These are phyloP conservation scores for Drosophila algonquin DNA, from an alignment of 2,888 invertebrate species.

Conservation along the genomic window DNA sequence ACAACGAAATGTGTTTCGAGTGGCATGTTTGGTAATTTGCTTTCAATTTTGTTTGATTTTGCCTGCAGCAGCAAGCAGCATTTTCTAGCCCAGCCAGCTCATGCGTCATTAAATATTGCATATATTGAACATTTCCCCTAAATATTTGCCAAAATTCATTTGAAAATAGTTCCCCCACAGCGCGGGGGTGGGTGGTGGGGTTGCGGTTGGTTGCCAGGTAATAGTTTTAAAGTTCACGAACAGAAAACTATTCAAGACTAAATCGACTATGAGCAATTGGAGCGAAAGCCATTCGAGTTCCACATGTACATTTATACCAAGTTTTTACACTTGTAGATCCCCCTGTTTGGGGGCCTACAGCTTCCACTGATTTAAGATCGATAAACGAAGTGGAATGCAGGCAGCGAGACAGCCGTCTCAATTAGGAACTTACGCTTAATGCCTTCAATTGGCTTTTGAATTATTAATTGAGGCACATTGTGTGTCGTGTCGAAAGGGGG, in stretches of 20 bases:
- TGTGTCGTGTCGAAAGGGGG: constrained; percentile 19
- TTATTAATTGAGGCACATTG: constrained; percentile 74
- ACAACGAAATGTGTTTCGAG: constrained; percentile 43
- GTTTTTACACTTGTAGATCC: neutral
- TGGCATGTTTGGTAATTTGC: constrained; percentile 51
- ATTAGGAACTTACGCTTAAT: constrained; percentile 76
- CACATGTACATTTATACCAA: constrained; percentile 2
- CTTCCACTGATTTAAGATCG: constrained; percentile 75
- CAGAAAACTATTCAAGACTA: constrained; percentile 4
- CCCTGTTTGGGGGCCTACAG: constrained; percentile 27
- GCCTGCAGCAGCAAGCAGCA: constrained; percentile 14
- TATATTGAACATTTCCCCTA: constrained; percentile 28
- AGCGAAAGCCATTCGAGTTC: constrained; percentile 35
- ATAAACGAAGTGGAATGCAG: constrained; percentile 72
- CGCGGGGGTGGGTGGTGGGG: neutral
- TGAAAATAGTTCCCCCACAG: constrained; percentile 21
- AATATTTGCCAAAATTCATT: constrained; percentile 17
- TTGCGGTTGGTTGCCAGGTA: neutral
- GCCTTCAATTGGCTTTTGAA: constrained; percentile 78
- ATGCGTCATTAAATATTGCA: constrained; percentile 31
- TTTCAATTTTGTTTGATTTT: constrained; percentile 50
- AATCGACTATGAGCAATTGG: constrained; percentile 46
- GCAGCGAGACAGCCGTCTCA: constrained; percentile 48
- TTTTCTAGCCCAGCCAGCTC: constrained; percentile 5
- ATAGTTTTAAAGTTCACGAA: constrained; percentile 25